Base-by-base conservation (phyloP, 1,140 invertebrate species). In the Neomicropteryx cornuta region DNA sequence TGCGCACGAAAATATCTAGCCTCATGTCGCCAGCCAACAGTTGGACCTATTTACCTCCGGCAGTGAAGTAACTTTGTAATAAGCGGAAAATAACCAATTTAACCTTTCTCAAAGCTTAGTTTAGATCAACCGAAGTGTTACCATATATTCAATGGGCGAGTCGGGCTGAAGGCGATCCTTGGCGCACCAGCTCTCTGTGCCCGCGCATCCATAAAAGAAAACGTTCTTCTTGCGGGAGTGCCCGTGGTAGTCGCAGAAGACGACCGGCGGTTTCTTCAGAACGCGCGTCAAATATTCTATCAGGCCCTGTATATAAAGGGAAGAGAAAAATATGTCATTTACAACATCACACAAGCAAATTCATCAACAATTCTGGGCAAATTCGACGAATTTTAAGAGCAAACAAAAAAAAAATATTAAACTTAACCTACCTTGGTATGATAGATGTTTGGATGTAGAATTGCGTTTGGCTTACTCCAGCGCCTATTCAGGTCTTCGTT, bases 221-320 rank as follows among this genome's bases (percentile, higher is more conserved):
- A 88, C 81, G 54, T 92, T 93, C 67, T 89, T 87, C 55, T 80
- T 74, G 22, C 86, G 68, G 16, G 88, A 92, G 59, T 93, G 89
- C 2, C 88, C 89, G 62, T 93, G 89, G 50, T 85, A 85, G 67
- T 93, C 88, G 59, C 86, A 86, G 58, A 79, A 90, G n/a, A 88
- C 73, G 50, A 77, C 66, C 3, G 79, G 78, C 4, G 68, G 62
- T 33, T 69, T 72, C 46, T 72, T 68, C 55, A 77, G 58, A 20
- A 77, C 70, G 38, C 68, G 68, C 16, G 66, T 64, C 47, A 71
- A 66, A 51, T 78, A 80, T 49, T 79, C 76, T 56, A 83, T 69
- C 22, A 81, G 50, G 20, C 75, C 75, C 72, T 75, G 47, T 13
- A 48, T 49, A 34, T 4, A 38, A 41, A 13, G n/a, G 30, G 6